Conservation (phyloP, 2,113 vertebrate species). For the Passer domesticus region DNA sequence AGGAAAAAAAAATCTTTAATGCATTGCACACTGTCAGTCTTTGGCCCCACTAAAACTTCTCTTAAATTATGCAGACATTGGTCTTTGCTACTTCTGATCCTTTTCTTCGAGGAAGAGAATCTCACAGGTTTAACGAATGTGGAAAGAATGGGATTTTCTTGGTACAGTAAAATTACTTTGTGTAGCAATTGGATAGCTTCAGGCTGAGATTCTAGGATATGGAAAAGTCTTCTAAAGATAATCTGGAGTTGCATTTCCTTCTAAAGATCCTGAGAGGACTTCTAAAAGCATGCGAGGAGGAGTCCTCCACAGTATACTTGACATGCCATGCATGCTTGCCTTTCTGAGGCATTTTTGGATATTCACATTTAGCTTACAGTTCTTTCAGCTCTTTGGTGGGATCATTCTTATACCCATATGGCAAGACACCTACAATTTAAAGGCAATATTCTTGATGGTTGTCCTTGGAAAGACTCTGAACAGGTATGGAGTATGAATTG, state of each 20-base stretch:
- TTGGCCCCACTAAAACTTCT: neutral
- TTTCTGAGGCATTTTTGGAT: neutral
- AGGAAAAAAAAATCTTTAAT: slow-evolving; percentile 5
- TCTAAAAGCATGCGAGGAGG: neutral
- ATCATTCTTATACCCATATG: neutral
- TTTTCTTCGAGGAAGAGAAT: neutral
- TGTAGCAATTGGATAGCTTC: neutral
- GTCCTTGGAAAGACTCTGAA: neutral
- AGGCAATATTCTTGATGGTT: neutral
- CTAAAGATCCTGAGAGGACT: neutral
- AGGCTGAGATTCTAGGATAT: neutral
- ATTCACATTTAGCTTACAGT: neutral
- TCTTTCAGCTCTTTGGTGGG: neutral
- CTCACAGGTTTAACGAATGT: neutral
- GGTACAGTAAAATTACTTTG: neutral
- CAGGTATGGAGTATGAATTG: neutral
- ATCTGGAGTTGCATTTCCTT: neutral
- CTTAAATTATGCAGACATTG: neutral
- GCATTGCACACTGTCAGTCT: neutral
- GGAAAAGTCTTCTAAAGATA: neutral
- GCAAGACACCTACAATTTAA: neutral
- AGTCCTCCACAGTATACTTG: neutral
- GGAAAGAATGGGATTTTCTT: neutral
- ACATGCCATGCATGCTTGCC: fast-evolving
- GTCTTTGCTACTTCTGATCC: neutral